Conservation (phyloP, 2,888 invertebrate genomes). For the Linnaemya vulpina region DNA sequence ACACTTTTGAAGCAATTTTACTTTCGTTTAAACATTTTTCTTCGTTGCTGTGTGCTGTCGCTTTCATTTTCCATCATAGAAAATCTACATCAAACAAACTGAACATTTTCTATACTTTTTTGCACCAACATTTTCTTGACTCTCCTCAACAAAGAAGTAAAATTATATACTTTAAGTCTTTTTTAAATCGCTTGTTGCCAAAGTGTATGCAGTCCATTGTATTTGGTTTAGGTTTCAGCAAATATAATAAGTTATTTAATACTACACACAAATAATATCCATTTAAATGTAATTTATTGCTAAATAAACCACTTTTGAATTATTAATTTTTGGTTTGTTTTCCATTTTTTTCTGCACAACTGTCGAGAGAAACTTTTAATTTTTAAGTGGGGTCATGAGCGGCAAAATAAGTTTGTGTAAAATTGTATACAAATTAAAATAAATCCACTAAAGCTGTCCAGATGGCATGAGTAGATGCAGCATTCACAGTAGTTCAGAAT, state of each 20-base stretch:
- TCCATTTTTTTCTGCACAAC: background rate
- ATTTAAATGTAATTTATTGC: conserved; percentile 54
- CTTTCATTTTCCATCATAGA: conserved; percentile 66
- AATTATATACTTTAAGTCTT: conserved; percentile 26
- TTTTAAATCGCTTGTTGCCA: conserved; percentile 8
- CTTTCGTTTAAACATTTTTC: conserved; percentile 76
- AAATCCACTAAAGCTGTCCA: background rate
- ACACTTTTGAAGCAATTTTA: conserved; percentile 78
- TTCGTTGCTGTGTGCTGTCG: conserved; percentile 26
- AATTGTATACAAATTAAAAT: too few relatives aligned
- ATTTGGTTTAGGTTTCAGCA: conserved; percentile 4
- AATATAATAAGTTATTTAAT: conserved; percentile 52
- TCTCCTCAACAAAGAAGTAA: conserved; percentile 20
- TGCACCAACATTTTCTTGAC: conserved; percentile 21
- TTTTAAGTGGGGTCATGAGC: conserved; percentile 1
- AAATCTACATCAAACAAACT: conserved; percentile 22
- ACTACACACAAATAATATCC: conserved; percentile 8
- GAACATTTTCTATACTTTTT: conserved; percentile 24
- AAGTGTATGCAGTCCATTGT: conserved; percentile 24
- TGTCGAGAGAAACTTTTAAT: conserved; percentile 8
- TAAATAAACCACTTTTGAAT: conserved; percentile 36
- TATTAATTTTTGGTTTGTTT: conserved; percentile 17
- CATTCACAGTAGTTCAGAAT: background rate
- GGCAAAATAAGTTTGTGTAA: background rate
- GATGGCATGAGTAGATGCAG: background rate